A percentile compares a stretch with the other conserved stretches of the same genome.
Evolutionary conservation across 2,888 invertebrate species (phyloP).

Genomic region (Meiosimyza platycephala): DNA sequence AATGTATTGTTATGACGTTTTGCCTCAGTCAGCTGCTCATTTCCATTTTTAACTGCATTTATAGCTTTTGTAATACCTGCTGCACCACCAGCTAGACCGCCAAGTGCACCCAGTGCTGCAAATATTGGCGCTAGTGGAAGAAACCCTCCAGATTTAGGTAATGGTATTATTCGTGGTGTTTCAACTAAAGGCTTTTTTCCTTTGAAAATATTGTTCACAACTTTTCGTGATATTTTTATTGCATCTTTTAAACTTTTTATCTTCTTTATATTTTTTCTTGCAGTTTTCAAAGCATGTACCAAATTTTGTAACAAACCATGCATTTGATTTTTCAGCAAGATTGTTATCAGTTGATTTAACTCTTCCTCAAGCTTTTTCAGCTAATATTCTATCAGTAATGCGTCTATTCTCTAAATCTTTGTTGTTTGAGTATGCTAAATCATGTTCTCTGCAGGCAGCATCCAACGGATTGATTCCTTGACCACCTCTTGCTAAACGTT

Average conservation of each 20-base stretch:
- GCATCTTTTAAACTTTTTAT: constrained; percentile 34
- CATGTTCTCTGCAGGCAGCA: too few species aligned
- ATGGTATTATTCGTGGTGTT: constrained; percentile 52
- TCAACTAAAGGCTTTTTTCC: constrained; percentile 22
- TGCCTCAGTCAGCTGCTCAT: constrained; percentile 53
- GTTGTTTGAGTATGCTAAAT: too few species aligned
- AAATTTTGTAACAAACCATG: constrained; percentile 37
- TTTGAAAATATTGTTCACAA: neutral
- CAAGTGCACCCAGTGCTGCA: constrained; percentile 47
- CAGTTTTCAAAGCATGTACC: constrained; percentile 34
- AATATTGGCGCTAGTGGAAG: constrained; percentile 57
- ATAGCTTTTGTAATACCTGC: constrained; percentile 54
- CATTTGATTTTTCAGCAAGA: constrained; percentile 35
- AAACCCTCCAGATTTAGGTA: constrained; percentile 59
- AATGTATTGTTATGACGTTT: constrained; percentile 36
- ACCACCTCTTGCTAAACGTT: too few species aligned
- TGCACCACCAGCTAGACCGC: constrained; percentile 56
- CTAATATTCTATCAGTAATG: constrained; percentile 29
- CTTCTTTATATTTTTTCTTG: constrained; percentile 32
- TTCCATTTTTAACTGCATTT: constrained; percentile 54
- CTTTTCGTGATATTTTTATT: neutral
- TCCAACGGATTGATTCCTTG: too few species aligned
- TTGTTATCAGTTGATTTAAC: constrained; percentile 33
- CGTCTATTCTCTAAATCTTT: too few species aligned
- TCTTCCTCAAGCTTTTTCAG: constrained; percentile 37